phyloP scores from a whole-genome alignment of 2,113 vertebrate genomes.

The Scopus umbretta region DNA sequence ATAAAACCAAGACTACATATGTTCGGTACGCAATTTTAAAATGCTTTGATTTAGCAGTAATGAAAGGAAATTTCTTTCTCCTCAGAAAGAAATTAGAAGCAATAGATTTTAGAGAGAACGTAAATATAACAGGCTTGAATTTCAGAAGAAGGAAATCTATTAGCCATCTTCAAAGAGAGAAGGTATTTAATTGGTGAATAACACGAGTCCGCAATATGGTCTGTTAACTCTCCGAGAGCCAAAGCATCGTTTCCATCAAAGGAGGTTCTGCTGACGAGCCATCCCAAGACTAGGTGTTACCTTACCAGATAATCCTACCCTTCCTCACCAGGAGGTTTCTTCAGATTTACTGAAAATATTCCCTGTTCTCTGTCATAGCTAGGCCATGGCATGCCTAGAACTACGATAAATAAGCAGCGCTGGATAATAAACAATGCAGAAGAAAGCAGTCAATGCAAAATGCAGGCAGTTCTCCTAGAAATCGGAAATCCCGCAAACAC shows the following conservation, averaged over 20 bases:
- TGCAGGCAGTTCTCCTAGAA: background rate
- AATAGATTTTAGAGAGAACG: background rate
- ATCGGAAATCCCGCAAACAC: background rate
- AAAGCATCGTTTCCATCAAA: fast-evolving
- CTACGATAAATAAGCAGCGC: background rate
- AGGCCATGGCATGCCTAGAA: background rate
- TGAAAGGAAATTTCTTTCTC: conserved; percentile 28
- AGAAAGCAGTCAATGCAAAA: background rate
- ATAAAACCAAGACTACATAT: background rate
- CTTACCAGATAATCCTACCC: background rate
- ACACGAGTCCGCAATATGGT: background rate
- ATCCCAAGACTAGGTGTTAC: background rate
- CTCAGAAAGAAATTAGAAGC: conserved; percentile 45
- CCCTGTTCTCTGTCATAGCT: background rate
- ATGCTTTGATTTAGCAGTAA: conserved; percentile 21
- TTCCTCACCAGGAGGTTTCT: background rate
- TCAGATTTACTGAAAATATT: background rate
- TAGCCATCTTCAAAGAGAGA: conserved; percentile 48
- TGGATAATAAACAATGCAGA: background rate
- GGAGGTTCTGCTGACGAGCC: background rate
- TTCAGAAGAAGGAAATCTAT: conserved; percentile 50
- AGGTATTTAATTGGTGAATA: conserved; percentile 53
- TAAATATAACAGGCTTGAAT: conserved; percentile 32
- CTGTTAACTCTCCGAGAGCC: conserved; percentile 8
- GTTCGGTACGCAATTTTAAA: background rate